Conservation (phyloP, 2,888 invertebrate species). For the Euplagia quadripunctaria region DNA sequence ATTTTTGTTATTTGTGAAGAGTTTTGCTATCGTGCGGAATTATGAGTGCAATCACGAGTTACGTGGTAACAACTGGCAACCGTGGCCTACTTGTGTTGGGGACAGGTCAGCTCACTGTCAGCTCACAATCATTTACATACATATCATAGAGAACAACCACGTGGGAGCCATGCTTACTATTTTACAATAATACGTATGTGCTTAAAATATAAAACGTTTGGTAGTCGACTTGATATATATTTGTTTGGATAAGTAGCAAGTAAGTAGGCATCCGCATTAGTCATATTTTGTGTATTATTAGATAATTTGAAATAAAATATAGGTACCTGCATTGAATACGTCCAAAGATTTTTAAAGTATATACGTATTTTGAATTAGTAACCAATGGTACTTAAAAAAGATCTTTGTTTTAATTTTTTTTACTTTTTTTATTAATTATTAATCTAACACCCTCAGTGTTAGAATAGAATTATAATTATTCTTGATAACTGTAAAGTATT, state of each 20-base stretch:
- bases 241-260: background rate
- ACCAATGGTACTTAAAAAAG: too few relatives aligned
- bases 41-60: conserved; percentile 61
- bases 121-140: conserved; percentile 33
- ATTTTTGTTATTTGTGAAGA: conserved; percentile 32
- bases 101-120: conserved; percentile 44
- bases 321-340: too few relatives aligned
- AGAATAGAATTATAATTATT: too few relatives aligned
- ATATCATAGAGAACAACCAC: conserved; percentile 27
- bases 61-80: conserved; percentile 60
- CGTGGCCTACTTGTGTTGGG: conserved; percentile 72
- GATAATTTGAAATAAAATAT: too few relatives aligned
- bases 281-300: background rate
- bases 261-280: background rate
- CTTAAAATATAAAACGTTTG: background rate
- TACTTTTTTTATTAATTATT: too few relatives aligned
- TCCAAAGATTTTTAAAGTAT: too few relatives aligned
- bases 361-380: too few relatives aligned
- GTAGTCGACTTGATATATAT: background rate
- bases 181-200: background rate
- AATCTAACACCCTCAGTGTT: too few relatives aligned
- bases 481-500: background rate
- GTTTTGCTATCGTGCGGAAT: conserved; percentile 47
- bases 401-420: too few relatives aligned
- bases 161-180: conserved; percentile 30